Base-by-base conservation (phyloP, 2,113 vertebrate species). In the Ailuropoda melanoleuca region DNA sequence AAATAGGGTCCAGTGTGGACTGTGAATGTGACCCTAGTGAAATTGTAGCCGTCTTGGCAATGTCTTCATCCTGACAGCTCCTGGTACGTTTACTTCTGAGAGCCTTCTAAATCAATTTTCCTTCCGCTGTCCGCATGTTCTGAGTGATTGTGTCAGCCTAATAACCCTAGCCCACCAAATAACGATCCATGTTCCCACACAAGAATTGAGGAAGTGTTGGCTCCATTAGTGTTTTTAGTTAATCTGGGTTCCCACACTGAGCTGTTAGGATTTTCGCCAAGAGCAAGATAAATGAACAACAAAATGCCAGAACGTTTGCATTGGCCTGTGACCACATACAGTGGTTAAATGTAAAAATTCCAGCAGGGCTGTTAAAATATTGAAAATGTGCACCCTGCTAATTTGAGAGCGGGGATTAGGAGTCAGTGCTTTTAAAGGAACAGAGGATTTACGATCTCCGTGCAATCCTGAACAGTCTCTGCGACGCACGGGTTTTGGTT, bases 231-330 rank as follows among this genome's bases (percentile, higher is more conserved):
- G n/a, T 1, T 12, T 6, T 29, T 18, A 24, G n/a, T 31, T 92
- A 29, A 74, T 74, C 62, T 48, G 90, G 55, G 5, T 46, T n/a
- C 31, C 7, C 21, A 17, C 26, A 14, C 14, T 3, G 15, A 46
- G 11, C 43, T 4, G 0, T 72, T 23, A 4, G 18, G 6, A 23
- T 60, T 70, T 81, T n/a, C 19, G 26, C 34, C 62, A 26, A 82
- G 5, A 82, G 4, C 29, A 39, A 81, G n/a, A 88, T 23, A 82
- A 43, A 1, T 39, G 19, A 50, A 34, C 19, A 11, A 53, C 13
- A 21, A 23, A n/a, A 46, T 29, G 6, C 31, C 19, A 0, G 11
- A 6, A 13, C 8, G 2, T 68, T 31, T 34, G 0, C 13, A 1
- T 19, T 5, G 18, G 34, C 50, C 37, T 55, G 75, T 21, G 53